Evolutionary conservation across 2,113 vertebrate species (phyloP).

Genomic region (Toxotes jaculatrix): DNA sequence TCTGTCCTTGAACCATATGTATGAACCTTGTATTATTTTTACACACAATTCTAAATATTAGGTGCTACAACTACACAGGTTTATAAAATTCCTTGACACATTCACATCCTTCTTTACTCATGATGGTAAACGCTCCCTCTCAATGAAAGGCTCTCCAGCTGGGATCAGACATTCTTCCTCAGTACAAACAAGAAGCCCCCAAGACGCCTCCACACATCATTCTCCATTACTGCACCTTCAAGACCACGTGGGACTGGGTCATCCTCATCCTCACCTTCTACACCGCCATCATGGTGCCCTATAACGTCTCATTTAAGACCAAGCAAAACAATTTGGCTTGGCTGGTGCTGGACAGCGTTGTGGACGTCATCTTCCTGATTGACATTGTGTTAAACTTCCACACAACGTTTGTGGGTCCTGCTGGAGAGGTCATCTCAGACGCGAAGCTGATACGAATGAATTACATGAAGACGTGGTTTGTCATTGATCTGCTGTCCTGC

Average conservation of each 20-base stretch:
- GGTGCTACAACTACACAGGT: background rate
- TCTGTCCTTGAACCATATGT: background rate
- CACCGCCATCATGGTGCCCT: slow-evolving; percentile 99
- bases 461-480: slow-evolving; percentile 99
- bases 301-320: slow-evolving; percentile 97
- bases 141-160: slow-evolving; percentile 92
- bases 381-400: slow-evolving; percentile 99
- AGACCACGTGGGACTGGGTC: slow-evolving; percentile 99
- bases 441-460: slow-evolving; percentile 98
- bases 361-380: slow-evolving; percentile 96
- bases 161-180: slow-evolving; percentile 97
- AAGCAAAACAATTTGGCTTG: slow-evolving; percentile 97
- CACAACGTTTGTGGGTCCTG: slow-evolving; percentile 96
- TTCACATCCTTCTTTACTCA: background rate
- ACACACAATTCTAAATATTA: background rate
- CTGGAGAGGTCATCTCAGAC: slow-evolving; percentile 97
- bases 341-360: slow-evolving; percentile 98
- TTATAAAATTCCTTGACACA: background rate
- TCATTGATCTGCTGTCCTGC: slow-evolving; percentile 97
- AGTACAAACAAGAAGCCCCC: slow-evolving; percentile 98
- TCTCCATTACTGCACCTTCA: slow-evolving; percentile 98
- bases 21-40: background rate
- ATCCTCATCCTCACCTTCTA: slow-evolving; percentile 99
- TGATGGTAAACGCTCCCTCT: slow-evolving; percentile 8
- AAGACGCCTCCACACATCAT: slow-evolving; percentile 99